Evolutionary conservation across 2,888 invertebrate genomes (phyloP).

Genomic region (Perizoma flavofasciatum): DNA sequence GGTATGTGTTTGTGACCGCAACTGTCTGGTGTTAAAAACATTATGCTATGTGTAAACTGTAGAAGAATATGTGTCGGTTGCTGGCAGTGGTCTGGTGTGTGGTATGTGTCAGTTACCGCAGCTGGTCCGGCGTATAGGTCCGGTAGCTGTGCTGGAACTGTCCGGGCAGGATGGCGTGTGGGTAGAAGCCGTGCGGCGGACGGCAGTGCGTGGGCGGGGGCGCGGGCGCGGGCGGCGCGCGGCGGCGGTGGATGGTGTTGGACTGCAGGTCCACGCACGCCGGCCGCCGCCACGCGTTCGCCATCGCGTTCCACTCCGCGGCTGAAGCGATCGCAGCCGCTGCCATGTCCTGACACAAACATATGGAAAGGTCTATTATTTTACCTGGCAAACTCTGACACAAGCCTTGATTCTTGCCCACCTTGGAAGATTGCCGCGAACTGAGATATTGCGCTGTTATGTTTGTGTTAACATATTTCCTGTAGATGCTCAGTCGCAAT

Average conservation of each 20-base stretch:
- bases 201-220: conserved; percentile 55
- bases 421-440: no score
- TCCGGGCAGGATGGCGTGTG: conserved; percentile 97
- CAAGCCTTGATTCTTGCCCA: no score
- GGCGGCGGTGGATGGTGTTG: conserved; percentile 89
- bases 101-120: conserved; percentile 61
- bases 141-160: conserved; percentile 96
- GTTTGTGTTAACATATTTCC: no score
- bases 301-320: conserved; percentile 93
- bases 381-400: no score
- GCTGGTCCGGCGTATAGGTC: conserved; percentile 90
- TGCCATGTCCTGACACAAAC: conserved; percentile 84
- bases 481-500: no score
- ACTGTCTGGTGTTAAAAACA: no score
- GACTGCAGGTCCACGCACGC: conserved; percentile 97
- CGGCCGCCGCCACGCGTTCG: conserved; percentile 90
- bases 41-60: no score
- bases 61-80: no score
- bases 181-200: conserved; percentile 88
- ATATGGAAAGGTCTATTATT: neutral
- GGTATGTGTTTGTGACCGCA: no score
- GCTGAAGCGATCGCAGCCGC: conserved; percentile 94
- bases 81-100: no score
- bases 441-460: no score
- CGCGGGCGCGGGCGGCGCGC: conserved; percentile 40